Conservation (phyloP, 2,888 invertebrate species). For the Peribatodes rhomboidaria region DNA sequence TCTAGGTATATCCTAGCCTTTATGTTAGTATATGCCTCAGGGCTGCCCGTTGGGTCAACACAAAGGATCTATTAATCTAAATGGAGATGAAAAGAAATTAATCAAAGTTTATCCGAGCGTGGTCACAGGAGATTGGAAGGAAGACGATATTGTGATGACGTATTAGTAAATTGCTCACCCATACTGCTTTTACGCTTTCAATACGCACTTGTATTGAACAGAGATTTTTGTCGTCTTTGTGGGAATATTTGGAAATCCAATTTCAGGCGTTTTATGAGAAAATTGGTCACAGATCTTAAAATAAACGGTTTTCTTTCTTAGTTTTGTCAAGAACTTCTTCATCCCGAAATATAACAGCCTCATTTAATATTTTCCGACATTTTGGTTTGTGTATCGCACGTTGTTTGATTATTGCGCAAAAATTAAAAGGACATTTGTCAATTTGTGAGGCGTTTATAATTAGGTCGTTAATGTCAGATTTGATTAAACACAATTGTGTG, state of each 20-base stretch:
- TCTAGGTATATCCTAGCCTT: background rate
- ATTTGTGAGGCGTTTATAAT: too few relatives aligned
- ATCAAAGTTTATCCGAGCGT: constrained; percentile 58
- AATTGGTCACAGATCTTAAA: background rate
- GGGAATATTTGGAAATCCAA: constrained; percentile 9
- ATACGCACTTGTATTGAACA: constrained; percentile 16
- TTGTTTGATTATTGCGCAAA: too few relatives aligned
- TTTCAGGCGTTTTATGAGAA: constrained; percentile 15
- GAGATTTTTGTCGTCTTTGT: constrained; percentile 13
- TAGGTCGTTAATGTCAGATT: background rate
- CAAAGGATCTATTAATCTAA: constrained; percentile 55
- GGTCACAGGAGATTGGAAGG: constrained; percentile 41
- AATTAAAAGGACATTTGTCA: too few relatives aligned
- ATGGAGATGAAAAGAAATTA: constrained; percentile 60
- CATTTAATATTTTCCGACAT: too few relatives aligned
- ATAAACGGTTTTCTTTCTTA: constrained; percentile 6
- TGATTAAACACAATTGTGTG: background rate
- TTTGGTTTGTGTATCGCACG: too few relatives aligned
- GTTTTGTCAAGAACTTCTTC: background rate
- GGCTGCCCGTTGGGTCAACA: constrained; percentile 25
- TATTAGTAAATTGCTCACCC: constrained; percentile 17
- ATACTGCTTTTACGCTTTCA: constrained; percentile 16
- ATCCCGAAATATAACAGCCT: too few relatives aligned
- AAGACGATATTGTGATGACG: constrained; percentile 23
- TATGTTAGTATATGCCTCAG: background rate